phyloP scores from a whole-genome alignment of 2,888 invertebrate genomes.

The Acrocera orbiculus region DNA sequence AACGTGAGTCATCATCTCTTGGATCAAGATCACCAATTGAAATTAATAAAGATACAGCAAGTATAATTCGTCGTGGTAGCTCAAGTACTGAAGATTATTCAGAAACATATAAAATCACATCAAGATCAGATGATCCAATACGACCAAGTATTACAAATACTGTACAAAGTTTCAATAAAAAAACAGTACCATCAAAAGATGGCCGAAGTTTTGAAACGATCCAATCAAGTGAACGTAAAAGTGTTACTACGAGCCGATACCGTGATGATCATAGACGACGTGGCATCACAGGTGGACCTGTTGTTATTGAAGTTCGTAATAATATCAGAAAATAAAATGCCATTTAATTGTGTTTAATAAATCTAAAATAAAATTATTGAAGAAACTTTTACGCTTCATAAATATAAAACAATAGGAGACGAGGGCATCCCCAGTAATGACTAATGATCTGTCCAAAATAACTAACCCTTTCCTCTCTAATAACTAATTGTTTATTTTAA shows the following conservation, averaged over 20 bases:
- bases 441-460: no score
- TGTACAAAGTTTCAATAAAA: constrained; percentile 50
- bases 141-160: constrained; percentile 53
- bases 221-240: constrained; percentile 51
- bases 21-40: constrained; percentile 28
- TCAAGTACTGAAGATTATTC: constrained; percentile 52
- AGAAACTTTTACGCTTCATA: no score
- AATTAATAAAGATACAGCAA: constrained; percentile 28
- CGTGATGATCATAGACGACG: constrained; percentile 35
- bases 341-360: constrained; percentile 6
- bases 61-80: constrained; percentile 42
- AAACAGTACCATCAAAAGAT: constrained; percentile 44
- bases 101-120: constrained; percentile 51
- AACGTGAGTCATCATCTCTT: constrained; percentile 19
- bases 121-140: constrained; percentile 45
- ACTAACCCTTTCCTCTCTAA: no score
- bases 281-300: constrained; percentile 32
- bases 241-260: constrained; percentile 46
- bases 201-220: constrained; percentile 49
- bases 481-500: no score
- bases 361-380: no score
- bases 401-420: no score
- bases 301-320: constrained; percentile 42
- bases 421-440: no score
- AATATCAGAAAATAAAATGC: constrained; percentile 13